Evolutionary conservation across 2,113 vertebrate species (phyloP), one percentile per base, ranked within the genome.

Genomic region (Accipiter cooperii): DNA sequence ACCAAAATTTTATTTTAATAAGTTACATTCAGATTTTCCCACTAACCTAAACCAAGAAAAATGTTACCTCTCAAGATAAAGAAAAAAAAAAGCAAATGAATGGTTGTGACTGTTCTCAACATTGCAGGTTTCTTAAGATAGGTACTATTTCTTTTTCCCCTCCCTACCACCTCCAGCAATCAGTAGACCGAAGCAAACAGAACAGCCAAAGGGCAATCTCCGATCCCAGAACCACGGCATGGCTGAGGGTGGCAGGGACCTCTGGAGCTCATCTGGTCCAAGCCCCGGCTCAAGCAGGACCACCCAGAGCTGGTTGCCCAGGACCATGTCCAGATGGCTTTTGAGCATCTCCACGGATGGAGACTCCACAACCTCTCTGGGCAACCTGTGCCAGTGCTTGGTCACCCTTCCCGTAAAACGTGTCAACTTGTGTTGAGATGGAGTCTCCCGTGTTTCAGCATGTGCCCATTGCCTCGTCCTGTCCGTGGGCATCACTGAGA

Each of bases 321-420:
- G 13, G 6, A 33, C 2, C 1, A 42, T 2, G 24, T 8, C 36
- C 60, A 54, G 75, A 12, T 2, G 0, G 40, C 40, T 76, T 76
- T 2, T 26, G 33, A 70, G 1, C 12, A 52, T 57, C 29, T 52
- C 60, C 54, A 55, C 25, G 42, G 40, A 9, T 1, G 26, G 18
- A 47, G 13, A 21, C 18, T 38, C 55, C 28, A 34, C 40, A 29
- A 10, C 13, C 25, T 63, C 34, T n/a, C 14, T 3, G 29, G 44
- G 51, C 44, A 75, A 65, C 17, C 36, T 47, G 29, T 58, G 58
- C 46, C 58, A 83, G 15, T 4, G 12, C 49, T n/a, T 34, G 10
- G 17, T 55, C 36, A 64, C 13, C n/a, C 26, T 21, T 14, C 75
- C 28, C 4, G 4, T 4, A 61, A 55, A 74, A 79, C 0, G 9